These are phyloP conservation scores for Epinephelus coioides DNA, from an alignment of 2,797 vertebrate genomes.

Conservation along the genomic window DNA sequence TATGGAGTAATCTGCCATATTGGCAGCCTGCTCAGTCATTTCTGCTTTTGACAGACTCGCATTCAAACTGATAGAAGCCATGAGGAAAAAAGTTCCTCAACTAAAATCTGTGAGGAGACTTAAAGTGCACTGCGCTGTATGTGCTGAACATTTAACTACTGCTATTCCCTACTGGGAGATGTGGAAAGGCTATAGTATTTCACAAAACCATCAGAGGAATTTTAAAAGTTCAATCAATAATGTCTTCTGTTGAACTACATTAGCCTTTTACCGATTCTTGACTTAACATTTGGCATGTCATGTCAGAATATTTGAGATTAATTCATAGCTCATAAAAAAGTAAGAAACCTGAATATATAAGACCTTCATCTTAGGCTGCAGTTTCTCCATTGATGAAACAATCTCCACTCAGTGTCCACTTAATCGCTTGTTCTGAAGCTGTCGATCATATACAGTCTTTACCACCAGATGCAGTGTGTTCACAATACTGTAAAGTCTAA, in stretches of 20 bases:
- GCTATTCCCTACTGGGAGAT: background rate
- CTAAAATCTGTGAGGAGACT: constrained; percentile 21
- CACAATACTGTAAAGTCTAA: background rate
- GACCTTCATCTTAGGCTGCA: background rate
- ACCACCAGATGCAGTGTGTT: background rate
- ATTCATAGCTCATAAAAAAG: background rate
- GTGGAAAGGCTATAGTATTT: background rate
- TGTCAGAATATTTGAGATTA: background rate
- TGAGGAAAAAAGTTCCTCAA: constrained; percentile 4
- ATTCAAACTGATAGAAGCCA: constrained; percentile 59
- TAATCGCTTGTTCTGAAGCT: background rate
- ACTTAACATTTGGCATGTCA: background rate
- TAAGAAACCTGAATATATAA: background rate
- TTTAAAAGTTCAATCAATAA: background rate
- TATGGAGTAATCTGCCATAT: constrained; percentile 65
- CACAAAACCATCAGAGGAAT: background rate
- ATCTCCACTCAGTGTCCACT: background rate
- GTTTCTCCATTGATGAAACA: background rate
- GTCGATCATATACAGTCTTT: background rate
- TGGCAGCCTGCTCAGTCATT: constrained; percentile 68
- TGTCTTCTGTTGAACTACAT: background rate
- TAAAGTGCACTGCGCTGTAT: background rate
- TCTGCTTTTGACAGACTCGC: constrained; percentile 62
- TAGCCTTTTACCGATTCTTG: background rate
- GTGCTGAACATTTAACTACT: background rate